phyloP scores from a whole-genome alignment of 2,888 invertebrate genomes.

The Dasypogon diadema region DNA sequence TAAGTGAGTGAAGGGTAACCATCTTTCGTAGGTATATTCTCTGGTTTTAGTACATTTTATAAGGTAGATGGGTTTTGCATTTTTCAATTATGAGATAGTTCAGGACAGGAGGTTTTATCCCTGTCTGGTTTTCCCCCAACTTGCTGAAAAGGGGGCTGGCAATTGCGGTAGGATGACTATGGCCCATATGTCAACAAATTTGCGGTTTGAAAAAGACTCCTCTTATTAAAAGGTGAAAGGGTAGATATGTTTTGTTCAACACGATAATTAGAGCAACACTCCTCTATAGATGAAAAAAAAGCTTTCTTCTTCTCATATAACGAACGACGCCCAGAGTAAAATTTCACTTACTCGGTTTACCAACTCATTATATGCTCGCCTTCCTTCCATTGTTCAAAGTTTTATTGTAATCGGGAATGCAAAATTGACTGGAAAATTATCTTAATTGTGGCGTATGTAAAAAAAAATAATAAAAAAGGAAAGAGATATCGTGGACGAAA shows the following conservation, averaged over 20 bases:
- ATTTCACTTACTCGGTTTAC: slow-evolving; percentile 23
- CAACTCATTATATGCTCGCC: too few species aligned
- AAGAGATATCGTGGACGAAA: too few species aligned
- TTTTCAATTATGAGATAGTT: slow-evolving; percentile 56
- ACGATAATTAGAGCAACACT: slow-evolving; percentile 40
- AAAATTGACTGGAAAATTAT: slow-evolving; percentile 42
- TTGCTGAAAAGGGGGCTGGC: background rate
- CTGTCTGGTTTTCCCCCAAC: slow-evolving; percentile 5
- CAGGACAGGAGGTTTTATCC: background rate
- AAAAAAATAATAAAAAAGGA: too few species aligned
- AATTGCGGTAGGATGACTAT: slow-evolving; percentile 29
- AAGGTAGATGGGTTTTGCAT: slow-evolving; percentile 51
- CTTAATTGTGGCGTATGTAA: too few species aligned
- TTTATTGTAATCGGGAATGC: slow-evolving; percentile 29
- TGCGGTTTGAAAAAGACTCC: slow-evolving; percentile 5
- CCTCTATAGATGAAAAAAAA: slow-evolving; percentile 9
- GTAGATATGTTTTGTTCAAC: background rate
- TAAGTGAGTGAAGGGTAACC: slow-evolving; percentile 8
- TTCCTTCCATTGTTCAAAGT: background rate
- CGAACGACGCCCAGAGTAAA: too few species aligned
- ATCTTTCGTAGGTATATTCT: slow-evolving; percentile 27
- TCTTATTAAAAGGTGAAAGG: background rate
- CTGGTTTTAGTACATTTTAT: background rate
- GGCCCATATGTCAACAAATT: slow-evolving; percentile 41
- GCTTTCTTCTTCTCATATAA: background rate